A percentile compares a stretch with the other conserved stretches of the same genome.
phyloP scores from a whole-genome alignment of 2,113 vertebrate species.

The Leptobrachium ailaonicum region DNA sequence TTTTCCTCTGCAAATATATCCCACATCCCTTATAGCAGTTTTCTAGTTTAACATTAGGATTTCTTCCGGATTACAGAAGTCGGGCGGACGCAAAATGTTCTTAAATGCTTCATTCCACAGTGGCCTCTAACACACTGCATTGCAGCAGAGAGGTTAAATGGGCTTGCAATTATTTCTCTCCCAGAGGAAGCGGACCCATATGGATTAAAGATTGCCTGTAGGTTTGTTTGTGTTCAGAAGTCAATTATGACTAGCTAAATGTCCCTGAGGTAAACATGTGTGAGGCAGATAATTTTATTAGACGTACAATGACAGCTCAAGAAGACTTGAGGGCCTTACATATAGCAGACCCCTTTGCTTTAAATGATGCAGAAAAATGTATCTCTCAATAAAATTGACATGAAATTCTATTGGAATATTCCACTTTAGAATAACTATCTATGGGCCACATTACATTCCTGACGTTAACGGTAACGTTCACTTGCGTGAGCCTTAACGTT shows the following conservation, averaged over 20 bases:
- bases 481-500: too few species aligned
- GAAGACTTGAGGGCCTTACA: constrained; percentile 51
- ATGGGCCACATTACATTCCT: too few species aligned
- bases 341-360: constrained; percentile 20
- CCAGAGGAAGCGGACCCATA: constrained; percentile 68
- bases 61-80: too few species aligned
- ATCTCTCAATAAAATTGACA: not conserved
- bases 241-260: constrained; percentile 75
- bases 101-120: constrained; percentile 39
- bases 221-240: constrained; percentile 71
- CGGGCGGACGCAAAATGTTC: constrained; percentile 53
- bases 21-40: not conserved
- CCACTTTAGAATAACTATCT: too few species aligned
- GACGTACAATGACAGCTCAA: constrained; percentile 58
- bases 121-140: constrained; percentile 27
- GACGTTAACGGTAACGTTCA: too few species aligned
- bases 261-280: constrained; percentile 82
- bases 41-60: too few species aligned
- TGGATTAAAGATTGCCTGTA: constrained; percentile 71
- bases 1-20: too few species aligned
- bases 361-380: not conserved
- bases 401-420: too few species aligned
- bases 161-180: constrained; percentile 66
- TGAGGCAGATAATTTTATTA: constrained; percentile 75
- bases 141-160: constrained; percentile 45